Percentiles rank a stretch among this genome's conserved stretches.
phyloP scores from a whole-genome alignment of 2,797 vertebrate species.

The Arnoldichthys spilopterus region DNA sequence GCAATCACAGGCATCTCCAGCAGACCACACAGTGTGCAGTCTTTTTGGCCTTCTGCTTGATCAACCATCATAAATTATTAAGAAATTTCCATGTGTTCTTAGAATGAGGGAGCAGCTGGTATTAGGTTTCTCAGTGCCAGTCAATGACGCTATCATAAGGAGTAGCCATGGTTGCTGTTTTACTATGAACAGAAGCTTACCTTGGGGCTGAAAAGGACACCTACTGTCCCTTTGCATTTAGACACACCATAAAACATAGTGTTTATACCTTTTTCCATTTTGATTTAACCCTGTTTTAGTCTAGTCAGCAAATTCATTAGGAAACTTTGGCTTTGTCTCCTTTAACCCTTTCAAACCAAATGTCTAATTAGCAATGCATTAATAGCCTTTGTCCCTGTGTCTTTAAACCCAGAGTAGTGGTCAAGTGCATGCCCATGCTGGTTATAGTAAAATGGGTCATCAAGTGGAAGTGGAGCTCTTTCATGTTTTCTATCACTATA shows the following conservation, averaged over 20 bases:
- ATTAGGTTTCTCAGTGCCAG: constrained; percentile 49
- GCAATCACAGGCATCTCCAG: constrained; percentile 14
- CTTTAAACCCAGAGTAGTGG: too few relatives aligned
- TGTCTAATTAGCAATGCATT: background rate
- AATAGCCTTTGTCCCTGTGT: background rate
- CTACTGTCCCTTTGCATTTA: background rate
- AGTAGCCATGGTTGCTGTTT: constrained; percentile 31
- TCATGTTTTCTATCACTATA: background rate
- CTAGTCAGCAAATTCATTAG: background rate
- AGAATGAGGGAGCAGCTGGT: constrained; percentile 22
- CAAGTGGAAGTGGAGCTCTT: too few relatives aligned
- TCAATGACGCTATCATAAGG: constrained; percentile 22
- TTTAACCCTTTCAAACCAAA: background rate
- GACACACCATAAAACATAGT: constrained; percentile 15
- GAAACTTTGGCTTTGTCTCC: background rate
- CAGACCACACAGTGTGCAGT: constrained; percentile 3
- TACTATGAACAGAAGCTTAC: constrained; percentile 13
- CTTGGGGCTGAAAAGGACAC: constrained; percentile 13
- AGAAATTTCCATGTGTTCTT: constrained; percentile 46
- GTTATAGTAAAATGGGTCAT: too few relatives aligned
- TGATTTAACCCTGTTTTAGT: constrained; percentile 8
- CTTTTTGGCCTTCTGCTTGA: constrained; percentile 31
- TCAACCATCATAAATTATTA: constrained; percentile 50
- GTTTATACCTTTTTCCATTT: constrained; percentile 4
- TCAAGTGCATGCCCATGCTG: too few relatives aligned